Percentiles rank a stretch among this genome's conserved stretches.
phyloP scores from a whole-genome alignment of 2,113 vertebrate species.

The Gobiocypris rarus region DNA sequence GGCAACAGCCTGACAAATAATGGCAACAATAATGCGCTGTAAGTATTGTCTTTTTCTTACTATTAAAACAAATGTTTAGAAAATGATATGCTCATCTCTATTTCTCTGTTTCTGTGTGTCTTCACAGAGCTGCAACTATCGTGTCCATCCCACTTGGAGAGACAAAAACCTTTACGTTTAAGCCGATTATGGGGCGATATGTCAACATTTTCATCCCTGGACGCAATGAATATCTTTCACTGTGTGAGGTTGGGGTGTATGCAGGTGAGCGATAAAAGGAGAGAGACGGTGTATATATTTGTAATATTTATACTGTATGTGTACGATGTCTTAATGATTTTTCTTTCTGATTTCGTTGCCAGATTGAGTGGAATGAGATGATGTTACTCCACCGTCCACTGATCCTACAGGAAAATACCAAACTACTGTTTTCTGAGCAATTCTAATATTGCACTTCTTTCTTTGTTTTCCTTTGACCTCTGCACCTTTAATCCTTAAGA shows the following conservation, averaged over 20 bases:
- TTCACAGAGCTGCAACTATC: neutral
- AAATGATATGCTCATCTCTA: neutral
- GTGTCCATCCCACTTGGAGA: too few species aligned
- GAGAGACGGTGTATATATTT: neutral
- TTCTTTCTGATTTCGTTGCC: neutral
- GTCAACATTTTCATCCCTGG: neutral
- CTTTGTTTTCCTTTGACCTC: neutral
- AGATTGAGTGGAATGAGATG: neutral
- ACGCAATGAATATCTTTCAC: neutral
- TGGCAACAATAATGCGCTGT: slow-evolving; percentile 43
- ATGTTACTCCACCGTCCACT: neutral
- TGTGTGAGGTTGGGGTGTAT: neutral
- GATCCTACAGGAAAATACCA: neutral
- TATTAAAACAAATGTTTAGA: neutral
- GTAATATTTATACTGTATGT: neutral
- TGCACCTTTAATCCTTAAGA: neutral
- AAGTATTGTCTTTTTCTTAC: neutral
- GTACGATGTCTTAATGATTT: neutral
- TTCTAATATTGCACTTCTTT: neutral
- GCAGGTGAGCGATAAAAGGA: neutral
- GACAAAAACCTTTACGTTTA: neutral
- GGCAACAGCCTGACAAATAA: slow-evolving; percentile 44
- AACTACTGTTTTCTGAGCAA: neutral
- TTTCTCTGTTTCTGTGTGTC: neutral
- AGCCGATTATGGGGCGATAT: neutral